Evolutionary conservation across 2,113 vertebrate genomes (phyloP).

Genomic region (Malurus cyaneus): DNA sequence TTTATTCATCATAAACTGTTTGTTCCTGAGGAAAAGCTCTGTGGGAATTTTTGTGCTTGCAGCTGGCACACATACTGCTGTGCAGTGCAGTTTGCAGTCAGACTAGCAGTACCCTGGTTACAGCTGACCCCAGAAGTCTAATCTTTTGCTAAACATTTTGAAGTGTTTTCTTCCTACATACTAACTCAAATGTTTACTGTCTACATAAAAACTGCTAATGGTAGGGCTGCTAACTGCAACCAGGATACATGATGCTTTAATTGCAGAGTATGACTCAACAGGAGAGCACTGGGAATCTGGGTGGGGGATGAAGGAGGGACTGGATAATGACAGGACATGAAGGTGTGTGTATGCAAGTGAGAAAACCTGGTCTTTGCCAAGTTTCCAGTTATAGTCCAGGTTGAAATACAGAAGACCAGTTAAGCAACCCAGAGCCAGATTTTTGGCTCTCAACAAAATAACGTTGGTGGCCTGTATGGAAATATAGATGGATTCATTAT

Average conservation of each 20-base stretch:
- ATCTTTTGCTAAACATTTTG: constrained; percentile 15
- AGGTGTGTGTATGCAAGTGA: neutral
- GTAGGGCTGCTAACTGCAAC: neutral
- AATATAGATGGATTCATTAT: neutral
- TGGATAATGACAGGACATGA: neutral
- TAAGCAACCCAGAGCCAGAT: neutral
- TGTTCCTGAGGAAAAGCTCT: neutral
- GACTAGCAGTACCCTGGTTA: neutral
- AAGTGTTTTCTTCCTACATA: constrained; percentile 43
- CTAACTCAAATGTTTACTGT: neutral
- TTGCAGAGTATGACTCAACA: neutral
- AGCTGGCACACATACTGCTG: neutral
- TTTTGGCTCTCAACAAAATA: neutral
- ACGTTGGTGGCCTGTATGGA: neutral
- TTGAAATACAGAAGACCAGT: neutral
- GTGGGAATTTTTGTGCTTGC: neutral
- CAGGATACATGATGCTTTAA: neutral
- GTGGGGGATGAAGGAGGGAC: neutral
- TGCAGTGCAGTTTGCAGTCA: neutral
- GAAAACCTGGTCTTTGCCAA: neutral
- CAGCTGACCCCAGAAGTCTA: neutral
- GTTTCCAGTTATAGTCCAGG: neutral
- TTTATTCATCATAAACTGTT: neutral
- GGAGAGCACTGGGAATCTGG: neutral
- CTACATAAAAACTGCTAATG: neutral